phyloP scores from a whole-genome alignment of 2,797 vertebrate genomes.

The Zenarchopterus dispar region DNA sequence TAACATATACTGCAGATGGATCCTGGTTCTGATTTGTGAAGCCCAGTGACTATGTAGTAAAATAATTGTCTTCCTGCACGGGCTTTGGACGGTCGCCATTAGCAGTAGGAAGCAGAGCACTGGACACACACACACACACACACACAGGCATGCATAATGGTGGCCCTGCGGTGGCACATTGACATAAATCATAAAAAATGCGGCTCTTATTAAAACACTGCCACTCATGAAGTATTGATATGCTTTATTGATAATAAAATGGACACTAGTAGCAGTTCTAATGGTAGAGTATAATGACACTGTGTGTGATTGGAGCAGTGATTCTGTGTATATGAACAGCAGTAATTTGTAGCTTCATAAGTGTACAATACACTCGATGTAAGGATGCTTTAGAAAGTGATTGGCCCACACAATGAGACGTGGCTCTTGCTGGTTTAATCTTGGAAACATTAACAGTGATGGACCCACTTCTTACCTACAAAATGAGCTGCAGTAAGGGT shows the following conservation, averaged over 20 bases:
- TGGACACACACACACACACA: background rate
- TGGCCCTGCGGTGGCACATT: background rate
- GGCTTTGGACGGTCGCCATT: background rate
- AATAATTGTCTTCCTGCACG: background rate
- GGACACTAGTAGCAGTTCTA: too few species aligned
- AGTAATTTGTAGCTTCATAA: slow-evolving; percentile 1
- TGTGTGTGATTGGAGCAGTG: background rate
- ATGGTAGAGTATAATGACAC: background rate
- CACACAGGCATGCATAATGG: background rate
- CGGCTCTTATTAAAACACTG: slow-evolving; percentile 5
- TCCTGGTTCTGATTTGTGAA: too few species aligned
- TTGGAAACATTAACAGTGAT: background rate
- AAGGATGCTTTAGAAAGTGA: background rate
- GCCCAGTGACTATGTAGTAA: too few species aligned
- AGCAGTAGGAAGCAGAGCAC: background rate
- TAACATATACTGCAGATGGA: too few species aligned
- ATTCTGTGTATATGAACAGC: too few species aligned
- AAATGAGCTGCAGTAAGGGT: background rate
- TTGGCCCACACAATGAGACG: background rate
- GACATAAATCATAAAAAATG: slow-evolving; percentile 2
- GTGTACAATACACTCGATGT: background rate
- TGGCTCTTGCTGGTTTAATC: too few species aligned
- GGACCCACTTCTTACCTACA: background rate
- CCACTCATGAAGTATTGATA: background rate
- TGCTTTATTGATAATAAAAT: too few species aligned